phyloP scores from a whole-genome alignment of 2,797 vertebrate genomes.

The Dicrostonyx torquatus region DNA sequence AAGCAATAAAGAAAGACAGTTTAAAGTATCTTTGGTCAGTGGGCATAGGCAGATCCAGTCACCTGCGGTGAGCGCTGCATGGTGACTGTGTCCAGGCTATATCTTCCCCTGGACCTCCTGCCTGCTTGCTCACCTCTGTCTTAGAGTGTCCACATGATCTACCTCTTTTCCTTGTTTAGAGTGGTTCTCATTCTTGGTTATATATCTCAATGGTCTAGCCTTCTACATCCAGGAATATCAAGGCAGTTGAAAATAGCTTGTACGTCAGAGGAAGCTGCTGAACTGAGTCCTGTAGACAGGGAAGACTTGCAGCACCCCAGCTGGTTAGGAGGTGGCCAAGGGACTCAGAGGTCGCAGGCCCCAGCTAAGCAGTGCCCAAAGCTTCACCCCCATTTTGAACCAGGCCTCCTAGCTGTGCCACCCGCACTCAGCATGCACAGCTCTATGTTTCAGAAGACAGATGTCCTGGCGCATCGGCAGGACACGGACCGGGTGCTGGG shows the following conservation, averaged over 20 bases:
- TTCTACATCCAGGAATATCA: background rate
- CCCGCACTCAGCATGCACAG: background rate
- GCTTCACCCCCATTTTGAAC: background rate
- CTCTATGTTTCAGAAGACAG: background rate
- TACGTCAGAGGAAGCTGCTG: background rate
- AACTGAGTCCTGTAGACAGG: background rate
- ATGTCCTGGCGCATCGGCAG: background rate
- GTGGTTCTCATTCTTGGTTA: background rate
- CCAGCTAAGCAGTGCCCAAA: background rate
- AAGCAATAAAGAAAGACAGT: conserved; percentile 4
- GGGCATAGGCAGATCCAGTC: background rate
- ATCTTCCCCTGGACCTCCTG: background rate
- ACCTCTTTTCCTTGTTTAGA: background rate
- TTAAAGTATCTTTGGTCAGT: background rate
- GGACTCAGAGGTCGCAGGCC: background rate
- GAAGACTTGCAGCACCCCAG: background rate
- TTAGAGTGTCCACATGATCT: rapidly evolving
- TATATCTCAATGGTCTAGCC: background rate
- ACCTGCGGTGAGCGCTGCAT: rapidly evolving
- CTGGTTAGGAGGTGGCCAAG: background rate
- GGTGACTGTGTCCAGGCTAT: background rate
- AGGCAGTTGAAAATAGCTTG: background rate
- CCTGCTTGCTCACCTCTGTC: background rate
- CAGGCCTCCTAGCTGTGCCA: background rate
- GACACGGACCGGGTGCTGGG: conserved; percentile 9